Percentiles rank a stretch among this genome's conserved stretches.
Evolutionary conservation across 2,113 vertebrate species (phyloP).

Genomic region (Antechinus flavipes): DNA sequence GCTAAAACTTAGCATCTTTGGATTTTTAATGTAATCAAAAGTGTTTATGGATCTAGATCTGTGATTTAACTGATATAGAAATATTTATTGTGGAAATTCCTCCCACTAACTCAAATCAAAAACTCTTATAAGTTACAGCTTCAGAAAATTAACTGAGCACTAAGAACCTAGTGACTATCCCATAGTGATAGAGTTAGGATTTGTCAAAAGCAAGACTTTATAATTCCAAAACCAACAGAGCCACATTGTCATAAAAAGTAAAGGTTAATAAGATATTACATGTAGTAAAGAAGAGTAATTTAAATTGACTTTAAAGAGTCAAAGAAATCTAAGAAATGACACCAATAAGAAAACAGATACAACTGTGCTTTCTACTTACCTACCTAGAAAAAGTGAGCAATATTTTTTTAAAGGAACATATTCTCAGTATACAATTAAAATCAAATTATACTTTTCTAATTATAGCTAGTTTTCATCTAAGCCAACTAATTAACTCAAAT

Average conservation of each 20-base stretch:
- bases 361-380: background rate
- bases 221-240: background rate
- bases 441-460: constrained; percentile 69
- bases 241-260: background rate
- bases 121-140: background rate
- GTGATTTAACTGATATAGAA: background rate
- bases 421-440: constrained; percentile 63
- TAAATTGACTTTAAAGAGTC: background rate
- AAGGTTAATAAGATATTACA: background rate
- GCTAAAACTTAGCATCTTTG: background rate
- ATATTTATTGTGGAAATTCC: background rate
- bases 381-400: background rate
- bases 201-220: background rate
- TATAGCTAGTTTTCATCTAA: constrained; percentile 75
- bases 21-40: background rate
- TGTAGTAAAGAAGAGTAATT: background rate
- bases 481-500: constrained; percentile 78
- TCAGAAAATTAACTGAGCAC: background rate
- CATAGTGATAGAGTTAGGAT: background rate
- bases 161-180: background rate
- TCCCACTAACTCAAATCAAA: background rate
- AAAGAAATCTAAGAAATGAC: background rate
- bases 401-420: background rate
- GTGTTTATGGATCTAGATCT: background rate
- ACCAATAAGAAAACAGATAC: background rate